Evolutionary conservation across 2,888 invertebrate species (phyloP).

Genomic region (Melinaea marsaeus): DNA sequence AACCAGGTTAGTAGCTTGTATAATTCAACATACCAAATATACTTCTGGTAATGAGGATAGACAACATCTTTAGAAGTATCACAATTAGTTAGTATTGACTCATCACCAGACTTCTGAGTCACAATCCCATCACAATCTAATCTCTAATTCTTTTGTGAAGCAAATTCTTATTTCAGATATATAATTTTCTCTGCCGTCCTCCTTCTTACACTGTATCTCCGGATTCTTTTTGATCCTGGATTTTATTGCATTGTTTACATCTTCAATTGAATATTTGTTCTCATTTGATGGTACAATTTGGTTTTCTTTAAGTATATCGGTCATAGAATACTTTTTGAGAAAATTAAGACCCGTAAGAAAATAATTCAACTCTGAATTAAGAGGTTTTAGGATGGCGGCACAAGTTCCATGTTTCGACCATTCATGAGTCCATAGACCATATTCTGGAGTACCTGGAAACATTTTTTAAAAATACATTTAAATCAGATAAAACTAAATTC

Average conservation of each 20-base stretch:
- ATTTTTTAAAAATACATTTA: neutral
- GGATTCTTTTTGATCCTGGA: constrained; percentile 77
- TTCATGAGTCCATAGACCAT: constrained; percentile 87
- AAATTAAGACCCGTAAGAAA: constrained; percentile 81
- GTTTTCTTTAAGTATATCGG: constrained; percentile 73
- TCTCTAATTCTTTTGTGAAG: constrained; percentile 80
- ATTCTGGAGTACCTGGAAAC: constrained; percentile 52
- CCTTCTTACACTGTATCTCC: constrained; percentile 80
- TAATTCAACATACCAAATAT: constrained; percentile 67
- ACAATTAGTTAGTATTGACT: constrained; percentile 79
- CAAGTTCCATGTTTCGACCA: constrained; percentile 92
- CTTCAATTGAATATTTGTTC: constrained; percentile 39
- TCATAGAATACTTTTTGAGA: constrained; percentile 79
- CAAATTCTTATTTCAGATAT: constrained; percentile 86
- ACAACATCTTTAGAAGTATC: constrained; percentile 69
- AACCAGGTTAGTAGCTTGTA: constrained; percentile 78
- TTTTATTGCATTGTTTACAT: constrained; percentile 62
- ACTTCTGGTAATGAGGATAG: constrained; percentile 72
- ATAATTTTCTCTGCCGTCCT: constrained; percentile 76
- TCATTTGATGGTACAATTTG: constrained; percentile 71
- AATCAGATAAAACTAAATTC: neutral
- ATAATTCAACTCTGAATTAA: constrained; percentile 82
- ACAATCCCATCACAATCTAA: constrained; percentile 82
- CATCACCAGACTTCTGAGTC: constrained; percentile 29
- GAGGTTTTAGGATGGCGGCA: constrained; percentile 74